Conservation (phyloP, 1,140 invertebrate species). For the Limonius californicus region DNA sequence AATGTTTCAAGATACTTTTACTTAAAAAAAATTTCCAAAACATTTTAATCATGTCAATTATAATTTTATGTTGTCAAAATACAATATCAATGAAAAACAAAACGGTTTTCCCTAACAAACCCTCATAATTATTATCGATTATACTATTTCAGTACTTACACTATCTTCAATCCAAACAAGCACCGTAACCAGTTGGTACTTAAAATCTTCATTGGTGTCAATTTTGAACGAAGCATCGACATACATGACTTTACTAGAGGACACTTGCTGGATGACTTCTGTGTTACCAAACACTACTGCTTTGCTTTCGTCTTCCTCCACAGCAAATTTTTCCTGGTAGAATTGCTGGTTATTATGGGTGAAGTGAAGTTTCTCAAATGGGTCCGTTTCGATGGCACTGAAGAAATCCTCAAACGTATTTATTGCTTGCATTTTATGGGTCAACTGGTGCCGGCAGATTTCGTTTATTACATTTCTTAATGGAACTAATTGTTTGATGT, state of each 20-base stretch:
- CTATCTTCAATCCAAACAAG: slow-evolving; percentile 37
- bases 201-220: slow-evolving; percentile 34
- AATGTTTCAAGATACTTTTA: too few relatives aligned
- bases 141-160: too few relatives aligned
- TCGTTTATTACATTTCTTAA: slow-evolving; percentile 36
- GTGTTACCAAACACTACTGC: slow-evolving; percentile 35
- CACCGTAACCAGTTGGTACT: slow-evolving; percentile 37
- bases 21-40: too few relatives aligned
- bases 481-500: slow-evolving; percentile 32
- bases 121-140: too few relatives aligned
- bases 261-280: slow-evolving; percentile 32
- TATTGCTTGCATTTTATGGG: slow-evolving; percentile 23
- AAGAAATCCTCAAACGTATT: slow-evolving; percentile 37
- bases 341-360: slow-evolving; percentile 35
- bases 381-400: slow-evolving; percentile 36
- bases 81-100: too few relatives aligned
- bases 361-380: slow-evolving; percentile 37
- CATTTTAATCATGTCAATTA: too few relatives aligned
- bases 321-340: slow-evolving; percentile 36
- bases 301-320: slow-evolving; percentile 30
- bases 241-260: slow-evolving; percentile 37
- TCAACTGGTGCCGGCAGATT: slow-evolving; percentile 35
- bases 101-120: too few relatives aligned
- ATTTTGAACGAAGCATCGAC: slow-evolving; percentile 41
- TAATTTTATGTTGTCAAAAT: too few relatives aligned